Evolutionary conservation across 2,888 invertebrate genomes (phyloP), one percentile per base, ranked within the genome.

Genomic region (Hypercompe scribonia): DNA sequence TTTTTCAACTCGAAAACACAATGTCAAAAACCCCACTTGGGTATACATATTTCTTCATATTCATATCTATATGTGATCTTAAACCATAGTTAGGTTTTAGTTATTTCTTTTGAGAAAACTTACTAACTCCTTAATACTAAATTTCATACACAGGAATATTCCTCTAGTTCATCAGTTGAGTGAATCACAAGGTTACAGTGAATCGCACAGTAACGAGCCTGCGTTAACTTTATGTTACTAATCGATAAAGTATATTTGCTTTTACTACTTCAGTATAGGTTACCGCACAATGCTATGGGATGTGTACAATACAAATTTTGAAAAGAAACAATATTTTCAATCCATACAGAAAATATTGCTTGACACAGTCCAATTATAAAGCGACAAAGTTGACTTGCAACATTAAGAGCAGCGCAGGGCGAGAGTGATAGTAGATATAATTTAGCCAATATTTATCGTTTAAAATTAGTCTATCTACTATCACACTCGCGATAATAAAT

Each of bases 331-430:
- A 79, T 71, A 24, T 78, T 74, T 80, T 77, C 72, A 74, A 72
- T 18, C 0, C 15, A 42, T 63, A 71, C 72, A 76, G 75, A 82
- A 84, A 79, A 76, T 31, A 81, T 75, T 70, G 76, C 74, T 84
- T 81, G 77, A 66, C 75, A 80, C 72, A 81, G 76, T 79, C 83
- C 81, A 83, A 82, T 83, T 70, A 73, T 76, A 65, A 82, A 81
- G 83, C 83, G 77, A 75, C 75, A 67, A 78, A 71, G 65, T 74
- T 74, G 68, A 68, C 64, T 71, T 73, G 72, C 65, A 72, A 81
- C 63, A 69, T 66, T 67, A 78, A 70, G 71, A 74, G 75, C 70
- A 82, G 81, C 75, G 74, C 42, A 77, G 73, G 77, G 79, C 75
- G 64, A 54, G 73, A 73, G 73, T 73, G 78, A 58, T 69, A 73